Evolutionary conservation across 2,113 vertebrate species (phyloP).

Genomic region (Phocoena phocoena): DNA sequence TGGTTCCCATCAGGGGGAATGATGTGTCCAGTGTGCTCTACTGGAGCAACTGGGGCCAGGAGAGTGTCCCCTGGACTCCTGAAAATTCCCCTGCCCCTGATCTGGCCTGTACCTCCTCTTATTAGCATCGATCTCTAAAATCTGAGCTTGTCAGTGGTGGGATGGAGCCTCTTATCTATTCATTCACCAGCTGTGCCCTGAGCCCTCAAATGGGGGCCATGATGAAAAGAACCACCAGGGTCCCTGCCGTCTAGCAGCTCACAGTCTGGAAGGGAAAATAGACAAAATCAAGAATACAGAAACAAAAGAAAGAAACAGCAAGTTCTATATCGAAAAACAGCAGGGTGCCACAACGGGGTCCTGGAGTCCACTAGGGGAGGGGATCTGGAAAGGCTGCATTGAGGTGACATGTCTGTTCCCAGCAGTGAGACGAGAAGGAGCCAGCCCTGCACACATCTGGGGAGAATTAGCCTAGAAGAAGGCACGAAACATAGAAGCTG

Average conservation of each 20-base stretch:
- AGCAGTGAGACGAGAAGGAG: not conserved
- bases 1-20: not conserved
- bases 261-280: not conserved
- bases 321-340: not conserved
- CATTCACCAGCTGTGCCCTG: not conserved
- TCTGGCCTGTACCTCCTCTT: too few species aligned
- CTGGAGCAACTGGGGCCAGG: not conserved
- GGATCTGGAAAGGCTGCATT: not conserved
- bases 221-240: not conserved
- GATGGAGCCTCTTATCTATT: not conserved
- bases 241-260: not conserved
- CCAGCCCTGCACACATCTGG: not conserved
- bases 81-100: not conserved
- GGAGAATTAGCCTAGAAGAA: not conserved
- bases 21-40: too few species aligned
- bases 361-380: not conserved
- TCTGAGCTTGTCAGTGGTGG: not conserved
- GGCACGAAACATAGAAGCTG: not conserved
- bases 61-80: not conserved
- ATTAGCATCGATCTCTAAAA: not conserved
- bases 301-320: not conserved
- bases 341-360: not conserved
- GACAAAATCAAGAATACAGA: not conserved
- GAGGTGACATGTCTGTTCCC: not conserved
- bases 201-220: not conserved